A percentile compares a stretch with the other conserved stretches of the same genome.
These are phyloP conservation scores for Patella ulyssiponensis DNA, from an alignment of 2,888 invertebrate species.

Conservation along the genomic window DNA sequence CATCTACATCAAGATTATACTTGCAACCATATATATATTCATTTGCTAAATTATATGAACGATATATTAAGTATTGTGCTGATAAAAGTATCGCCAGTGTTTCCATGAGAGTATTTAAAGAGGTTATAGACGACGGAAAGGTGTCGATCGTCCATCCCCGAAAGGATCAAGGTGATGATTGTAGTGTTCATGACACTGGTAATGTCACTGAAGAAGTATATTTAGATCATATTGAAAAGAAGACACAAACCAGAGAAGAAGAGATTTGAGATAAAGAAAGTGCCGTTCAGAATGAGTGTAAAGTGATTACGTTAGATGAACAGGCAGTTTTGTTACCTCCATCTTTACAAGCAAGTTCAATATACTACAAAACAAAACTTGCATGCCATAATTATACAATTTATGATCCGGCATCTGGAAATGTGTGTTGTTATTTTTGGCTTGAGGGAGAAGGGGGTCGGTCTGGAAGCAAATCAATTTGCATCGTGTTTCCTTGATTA, in stretches of 20 bases:
- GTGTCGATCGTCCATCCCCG: constrained; percentile 26
- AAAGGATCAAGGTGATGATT: constrained; percentile 22
- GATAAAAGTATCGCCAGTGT: neutral
- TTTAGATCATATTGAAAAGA: neutral
- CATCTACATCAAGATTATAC: constrained; percentile 3
- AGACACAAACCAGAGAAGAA: neutral
- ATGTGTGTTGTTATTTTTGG: constrained; percentile 28
- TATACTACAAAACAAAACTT: constrained; percentile 24
- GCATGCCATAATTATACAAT: constrained; percentile 25
- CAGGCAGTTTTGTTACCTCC: constrained; percentile 22
- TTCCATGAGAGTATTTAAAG: neutral
- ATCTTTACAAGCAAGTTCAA: no score
- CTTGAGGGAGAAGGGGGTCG: constrained; percentile 21
- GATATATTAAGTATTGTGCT: constrained; percentile 2
- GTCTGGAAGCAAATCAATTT: constrained; percentile 18
- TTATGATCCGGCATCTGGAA: constrained; percentile 5
- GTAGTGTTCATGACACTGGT: neutral
- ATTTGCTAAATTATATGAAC: neutral
- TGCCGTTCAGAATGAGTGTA: neutral
- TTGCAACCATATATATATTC: neutral
- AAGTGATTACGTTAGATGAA: constrained; percentile 19
- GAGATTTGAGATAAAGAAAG: constrained; percentile 17
- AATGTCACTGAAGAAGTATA: no score
- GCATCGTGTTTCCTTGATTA: constrained; percentile 14
- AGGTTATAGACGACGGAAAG: constrained; percentile 11